Evolutionary conservation across 2,888 invertebrate genomes (phyloP), one percentile per base, ranked within the genome.

Genomic region (Chaetogeoica ovagalla): DNA sequence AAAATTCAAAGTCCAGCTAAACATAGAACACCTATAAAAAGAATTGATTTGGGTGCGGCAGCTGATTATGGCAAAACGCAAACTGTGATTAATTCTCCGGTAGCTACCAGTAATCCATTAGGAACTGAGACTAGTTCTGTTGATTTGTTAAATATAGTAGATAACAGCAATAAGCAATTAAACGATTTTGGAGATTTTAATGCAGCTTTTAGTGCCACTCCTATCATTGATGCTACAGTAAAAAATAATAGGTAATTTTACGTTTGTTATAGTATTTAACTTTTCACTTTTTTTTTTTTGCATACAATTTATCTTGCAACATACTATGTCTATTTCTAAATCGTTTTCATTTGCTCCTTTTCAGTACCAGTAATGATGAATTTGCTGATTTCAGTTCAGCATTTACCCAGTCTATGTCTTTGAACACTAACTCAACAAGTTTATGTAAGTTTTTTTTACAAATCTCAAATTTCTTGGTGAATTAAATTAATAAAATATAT

Each of bases 361-460:
- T 52, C 37, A 73, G 73, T 72, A 65, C 30, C 15, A 23, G 15
- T 60, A 65, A 37, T 55, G 92, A 91, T 84, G 92, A 92, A 83
- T 95, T 95, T 87, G 95, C 94, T 0, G 95, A 94, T 87, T 94
- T 95, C 86, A 89, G 89, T 82, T 90, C 91, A 66, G 93, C 93
- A 13, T 94, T 94, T 86, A 85, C 85, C 59, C 81, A 75, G 39
- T 74, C 82, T 7, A 30, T 70, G 37, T 81, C 82, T 9, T 65
- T 76, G 74, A 63, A 63, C 55, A 71, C 23, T 21, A 79, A 71
- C 57, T 7, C 71, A 43, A 23, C 55, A 30, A 79, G 23, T 71
- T 55, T 63, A 71, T 30, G 79, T 79, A 30, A 65, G 71, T 65
- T 71, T 19, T 37, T 15, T 15, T 57, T 52, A 21, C 6, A 30